Conservation (phyloP, 2,888 invertebrate genomes). For the Operophtera brumata region DNA sequence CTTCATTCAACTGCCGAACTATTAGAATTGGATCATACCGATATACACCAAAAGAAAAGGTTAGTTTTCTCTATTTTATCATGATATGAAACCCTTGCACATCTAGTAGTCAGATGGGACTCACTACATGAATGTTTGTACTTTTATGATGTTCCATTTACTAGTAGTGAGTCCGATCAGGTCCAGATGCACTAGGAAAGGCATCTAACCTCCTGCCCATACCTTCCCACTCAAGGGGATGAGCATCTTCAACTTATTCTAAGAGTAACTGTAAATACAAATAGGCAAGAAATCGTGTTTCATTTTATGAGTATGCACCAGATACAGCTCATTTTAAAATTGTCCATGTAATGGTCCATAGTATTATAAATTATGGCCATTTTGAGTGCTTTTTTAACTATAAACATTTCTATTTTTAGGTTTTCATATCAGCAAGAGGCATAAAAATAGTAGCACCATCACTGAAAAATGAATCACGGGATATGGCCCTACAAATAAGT, state of each 20-base stretch:
- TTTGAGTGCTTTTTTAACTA: neutral
- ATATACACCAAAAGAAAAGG: constrained; percentile 87
- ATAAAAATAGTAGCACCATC: constrained; percentile 82
- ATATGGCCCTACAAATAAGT: constrained; percentile 84
- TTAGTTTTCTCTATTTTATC: constrained; percentile 48
- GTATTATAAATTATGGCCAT: no score
- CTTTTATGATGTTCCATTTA: no score
- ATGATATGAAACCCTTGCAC: no score
- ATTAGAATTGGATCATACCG: constrained; percentile 93
- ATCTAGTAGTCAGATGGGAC: no score
- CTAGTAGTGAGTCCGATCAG: no score
- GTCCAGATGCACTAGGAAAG: no score
- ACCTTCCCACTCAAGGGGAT: no score
- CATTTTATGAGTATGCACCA: neutral
- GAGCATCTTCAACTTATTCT: no score
- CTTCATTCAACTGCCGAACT: constrained; percentile 85
- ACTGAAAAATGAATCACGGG: constrained; percentile 75
- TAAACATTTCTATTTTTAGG: constrained; percentile 58
- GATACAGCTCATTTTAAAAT: no score
- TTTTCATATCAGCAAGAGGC: constrained; percentile 79
- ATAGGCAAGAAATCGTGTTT: neutral
- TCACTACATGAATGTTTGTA: no score
- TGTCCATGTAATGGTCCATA: no score
- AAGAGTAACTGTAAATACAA: neutral
- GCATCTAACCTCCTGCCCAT: no score